Evolutionary conservation across 1,140 invertebrate species (phyloP).

Genomic region (Drosophila varians): DNA sequence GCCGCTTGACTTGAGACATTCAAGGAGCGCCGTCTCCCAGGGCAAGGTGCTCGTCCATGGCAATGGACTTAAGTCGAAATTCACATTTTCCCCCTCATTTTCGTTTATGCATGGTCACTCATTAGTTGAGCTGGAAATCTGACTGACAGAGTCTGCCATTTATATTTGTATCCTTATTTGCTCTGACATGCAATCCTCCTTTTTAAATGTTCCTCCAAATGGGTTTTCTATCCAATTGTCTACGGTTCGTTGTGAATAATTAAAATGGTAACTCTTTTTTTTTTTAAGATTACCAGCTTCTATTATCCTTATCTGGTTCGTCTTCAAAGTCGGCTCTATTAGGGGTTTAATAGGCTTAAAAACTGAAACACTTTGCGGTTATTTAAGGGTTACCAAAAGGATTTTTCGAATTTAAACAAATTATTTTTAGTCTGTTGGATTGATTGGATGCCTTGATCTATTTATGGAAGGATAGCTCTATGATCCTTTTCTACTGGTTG

Average conservation of each 20-base stretch:
- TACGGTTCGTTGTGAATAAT: conserved; percentile 45
- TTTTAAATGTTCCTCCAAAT: conserved; percentile 54
- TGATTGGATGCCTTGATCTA: background rate
- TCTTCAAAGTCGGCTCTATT: conserved; percentile 8
- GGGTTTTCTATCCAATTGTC: conserved; percentile 62
- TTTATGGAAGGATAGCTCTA: too few species aligned
- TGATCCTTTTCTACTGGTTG: background rate
- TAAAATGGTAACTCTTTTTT: conserved; percentile 59
- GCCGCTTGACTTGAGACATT: conserved; percentile 75
- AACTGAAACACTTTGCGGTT: conserved; percentile 55
- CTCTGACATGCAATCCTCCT: conserved; percentile 1
- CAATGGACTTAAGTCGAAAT: conserved; percentile 66
- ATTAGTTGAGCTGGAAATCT: conserved; percentile 71
- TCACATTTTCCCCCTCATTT: conserved; percentile 16
- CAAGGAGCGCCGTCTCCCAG: conserved; percentile 31
- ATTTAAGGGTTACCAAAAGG: conserved; percentile 13
- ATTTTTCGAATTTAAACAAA: background rate
- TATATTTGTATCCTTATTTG: conserved; percentile 28
- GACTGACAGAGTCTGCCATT: conserved; percentile 45
- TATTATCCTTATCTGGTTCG: conserved; percentile 3
- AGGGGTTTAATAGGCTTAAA: conserved; percentile 62
- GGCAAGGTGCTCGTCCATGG: conserved; percentile 74
- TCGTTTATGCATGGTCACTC: conserved; percentile 66
- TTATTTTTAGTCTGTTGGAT: conserved; percentile 4
- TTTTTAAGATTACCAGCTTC: background rate